phyloP scores from a whole-genome alignment of 2,113 vertebrate species.

The Alaudala cheleensis region DNA sequence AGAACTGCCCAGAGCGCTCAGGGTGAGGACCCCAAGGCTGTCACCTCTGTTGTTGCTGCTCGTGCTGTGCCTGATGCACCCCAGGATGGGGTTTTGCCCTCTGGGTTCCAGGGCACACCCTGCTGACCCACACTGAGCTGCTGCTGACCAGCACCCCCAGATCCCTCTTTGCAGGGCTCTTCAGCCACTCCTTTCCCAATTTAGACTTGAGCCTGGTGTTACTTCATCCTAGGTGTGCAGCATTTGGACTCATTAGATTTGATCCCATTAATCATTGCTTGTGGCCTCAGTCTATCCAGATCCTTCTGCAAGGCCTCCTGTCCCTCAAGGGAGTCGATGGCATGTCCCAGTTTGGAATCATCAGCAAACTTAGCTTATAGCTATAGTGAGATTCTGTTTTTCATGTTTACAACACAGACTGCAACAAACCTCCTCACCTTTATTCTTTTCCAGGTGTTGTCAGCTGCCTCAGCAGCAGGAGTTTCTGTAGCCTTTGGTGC shows the following conservation, averaged over 20 bases:
- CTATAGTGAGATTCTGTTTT: not conserved
- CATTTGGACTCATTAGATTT: not conserved
- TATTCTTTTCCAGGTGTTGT: slow-evolving; percentile 84
- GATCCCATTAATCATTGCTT: not conserved
- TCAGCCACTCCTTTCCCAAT: not conserved
- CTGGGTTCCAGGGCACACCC: not conserved
- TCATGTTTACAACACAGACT: not conserved
- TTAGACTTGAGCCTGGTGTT: not conserved
- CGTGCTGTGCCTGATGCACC: not conserved
- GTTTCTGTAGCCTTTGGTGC: slow-evolving; percentile 98
- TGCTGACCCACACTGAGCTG: not conserved
- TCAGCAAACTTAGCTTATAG: not conserved
- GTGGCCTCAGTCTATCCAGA: too few species aligned
- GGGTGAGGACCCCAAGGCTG: not conserved
- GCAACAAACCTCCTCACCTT: not conserved
- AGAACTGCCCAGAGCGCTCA: not conserved
- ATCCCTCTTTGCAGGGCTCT: not conserved
- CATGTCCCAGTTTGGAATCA: not conserved
- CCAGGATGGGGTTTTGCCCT: not conserved
- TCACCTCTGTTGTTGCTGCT: not conserved
- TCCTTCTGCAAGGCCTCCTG: not conserved
- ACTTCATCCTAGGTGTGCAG: not conserved
- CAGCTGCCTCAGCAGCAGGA: slow-evolving; percentile 95
- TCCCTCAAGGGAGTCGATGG: not conserved
- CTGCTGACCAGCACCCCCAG: not conserved